Evolutionary conservation across 1,140 invertebrate genomes (phyloP).

Genomic region (Trachymyrmex cornetzi): DNA sequence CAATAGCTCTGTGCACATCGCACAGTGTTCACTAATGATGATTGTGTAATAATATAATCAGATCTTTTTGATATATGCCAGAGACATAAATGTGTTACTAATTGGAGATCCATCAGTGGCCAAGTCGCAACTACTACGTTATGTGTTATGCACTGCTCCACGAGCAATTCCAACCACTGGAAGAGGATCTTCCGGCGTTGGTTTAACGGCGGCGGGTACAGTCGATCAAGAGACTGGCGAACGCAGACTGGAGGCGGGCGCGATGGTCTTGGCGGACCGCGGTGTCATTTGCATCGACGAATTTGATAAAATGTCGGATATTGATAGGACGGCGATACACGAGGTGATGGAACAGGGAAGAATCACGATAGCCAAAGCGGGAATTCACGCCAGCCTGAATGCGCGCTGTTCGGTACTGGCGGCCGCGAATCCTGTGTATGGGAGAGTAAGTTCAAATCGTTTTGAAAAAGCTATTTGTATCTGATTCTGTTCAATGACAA

Average conservation of each 20-base stretch:
- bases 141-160: constrained; percentile 97
- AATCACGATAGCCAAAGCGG: constrained; percentile 99
- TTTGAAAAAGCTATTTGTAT: background rate
- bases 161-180: constrained; percentile 99
- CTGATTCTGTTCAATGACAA: background rate
- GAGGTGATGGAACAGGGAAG: constrained; percentile 98
- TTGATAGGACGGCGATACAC: constrained; percentile 99
- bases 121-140: constrained; percentile 98
- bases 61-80: constrained; percentile 79
- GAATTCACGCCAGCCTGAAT: constrained; percentile 99
- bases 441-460: constrained; percentile 90
- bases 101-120: constrained; percentile 99
- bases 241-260: constrained; percentile 97
- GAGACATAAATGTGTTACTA: constrained; percentile 98
- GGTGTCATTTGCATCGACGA: constrained; percentile 99
- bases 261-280: constrained; percentile 99
- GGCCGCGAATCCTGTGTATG: constrained; percentile 99
- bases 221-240: constrained; percentile 98
- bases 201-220: constrained; percentile 99
- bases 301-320: constrained; percentile 99
- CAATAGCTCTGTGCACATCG: background rate
- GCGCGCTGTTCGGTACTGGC: constrained; percentile 99
- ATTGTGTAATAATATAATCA: background rate
- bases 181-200: constrained; percentile 97
- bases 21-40: background rate